Conservation (phyloP, 2,797 vertebrate genomes). For the Rallus crepitans region DNA sequence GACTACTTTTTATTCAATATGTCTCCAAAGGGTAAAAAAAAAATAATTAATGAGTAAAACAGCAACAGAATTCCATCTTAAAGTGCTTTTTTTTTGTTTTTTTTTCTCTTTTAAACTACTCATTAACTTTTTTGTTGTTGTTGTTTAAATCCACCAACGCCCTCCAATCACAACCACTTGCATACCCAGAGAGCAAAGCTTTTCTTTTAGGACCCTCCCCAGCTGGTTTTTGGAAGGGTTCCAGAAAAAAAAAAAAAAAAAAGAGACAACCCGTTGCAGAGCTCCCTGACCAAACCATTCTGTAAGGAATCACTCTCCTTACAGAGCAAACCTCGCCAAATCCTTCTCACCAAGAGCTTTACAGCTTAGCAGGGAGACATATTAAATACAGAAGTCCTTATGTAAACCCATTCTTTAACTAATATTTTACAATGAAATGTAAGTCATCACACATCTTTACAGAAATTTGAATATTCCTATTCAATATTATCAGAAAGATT, state of each 20-base stretch:
- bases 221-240: conserved; percentile 47
- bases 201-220: conserved; percentile 68
- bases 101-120: conserved; percentile 44
- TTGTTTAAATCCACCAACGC: neutral
- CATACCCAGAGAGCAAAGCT: conserved; percentile 47
- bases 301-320: conserved; percentile 43
- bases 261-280: conserved; percentile 41
- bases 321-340: conserved; percentile 36
- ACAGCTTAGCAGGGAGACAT: conserved; percentile 81
- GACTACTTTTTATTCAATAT: conserved; percentile 83
- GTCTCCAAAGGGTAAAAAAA: conserved; percentile 80
- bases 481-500: conserved; percentile 89
- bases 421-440: conserved; percentile 93
- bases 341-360: conserved; percentile 60
- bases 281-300: conserved; percentile 51
- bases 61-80: conserved; percentile 77
- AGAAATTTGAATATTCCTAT: conserved; percentile 88
- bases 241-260: conserved; percentile 16
- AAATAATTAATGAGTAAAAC: conserved; percentile 76
- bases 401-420: conserved; percentile 90
- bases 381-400: conserved; percentile 87
- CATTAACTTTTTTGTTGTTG: conserved; percentile 52
- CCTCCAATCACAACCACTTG: conserved; percentile 37
- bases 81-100: conserved; percentile 81
- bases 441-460: conserved; percentile 91